phyloP scores from a whole-genome alignment of 2,797 vertebrate genomes.

The Coluber constrictor region DNA sequence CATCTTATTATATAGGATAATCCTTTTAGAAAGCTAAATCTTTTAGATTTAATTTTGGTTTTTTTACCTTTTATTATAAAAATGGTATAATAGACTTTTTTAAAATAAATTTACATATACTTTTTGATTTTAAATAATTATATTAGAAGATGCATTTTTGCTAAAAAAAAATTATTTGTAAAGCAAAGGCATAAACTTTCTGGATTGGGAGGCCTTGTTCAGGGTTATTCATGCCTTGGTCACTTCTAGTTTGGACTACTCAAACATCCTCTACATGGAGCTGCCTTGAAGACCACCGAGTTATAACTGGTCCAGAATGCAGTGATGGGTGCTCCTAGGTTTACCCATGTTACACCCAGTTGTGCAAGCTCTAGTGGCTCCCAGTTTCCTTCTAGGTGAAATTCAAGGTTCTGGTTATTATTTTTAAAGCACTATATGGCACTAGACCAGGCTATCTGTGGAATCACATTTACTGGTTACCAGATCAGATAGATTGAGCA shows the following conservation, averaged over 20 bases:
- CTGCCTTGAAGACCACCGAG: not conserved
- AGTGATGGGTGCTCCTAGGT: not conserved
- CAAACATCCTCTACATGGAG: not conserved
- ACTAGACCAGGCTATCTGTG: not conserved
- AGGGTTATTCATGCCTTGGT: not conserved
- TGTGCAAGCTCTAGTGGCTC: not conserved
- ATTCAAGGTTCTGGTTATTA: not conserved
- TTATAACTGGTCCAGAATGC: not conserved
- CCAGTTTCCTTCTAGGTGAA: not conserved
- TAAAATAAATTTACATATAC: not conserved
- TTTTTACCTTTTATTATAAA: not conserved
- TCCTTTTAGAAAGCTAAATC: not conserved
- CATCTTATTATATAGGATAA: not conserved
- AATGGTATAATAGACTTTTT: not conserved
- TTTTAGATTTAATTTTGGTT: not conserved
- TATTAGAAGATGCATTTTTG: not conserved
- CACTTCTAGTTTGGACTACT: not conserved
- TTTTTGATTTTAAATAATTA: not conserved
- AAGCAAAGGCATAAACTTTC: not conserved
- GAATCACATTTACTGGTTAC: not conserved
- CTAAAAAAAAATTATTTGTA: not conserved
- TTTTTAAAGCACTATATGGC: not conserved
- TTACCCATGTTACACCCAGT: not conserved
- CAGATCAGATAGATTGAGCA: not conserved
- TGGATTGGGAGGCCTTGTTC: not conserved